A percentile compares a stretch with the other conserved stretches of the same genome.
Conservation (phyloP, 1,140 invertebrate genomes). For the Drosophila takahashii region DNA sequence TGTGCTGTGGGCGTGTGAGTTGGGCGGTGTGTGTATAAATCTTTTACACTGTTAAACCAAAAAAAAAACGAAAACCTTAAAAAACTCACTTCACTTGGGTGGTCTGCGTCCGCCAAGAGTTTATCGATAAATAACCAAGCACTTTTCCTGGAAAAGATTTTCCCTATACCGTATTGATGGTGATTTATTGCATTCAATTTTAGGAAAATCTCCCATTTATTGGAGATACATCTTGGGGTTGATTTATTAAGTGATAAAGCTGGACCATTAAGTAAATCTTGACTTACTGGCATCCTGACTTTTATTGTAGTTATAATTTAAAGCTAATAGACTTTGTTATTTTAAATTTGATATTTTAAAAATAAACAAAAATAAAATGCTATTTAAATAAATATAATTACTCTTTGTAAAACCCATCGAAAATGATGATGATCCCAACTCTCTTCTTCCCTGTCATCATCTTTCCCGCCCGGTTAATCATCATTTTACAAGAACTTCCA, state of each 20-base stretch:
- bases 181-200: constrained; percentile 3
- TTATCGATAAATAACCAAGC: constrained; percentile 45
- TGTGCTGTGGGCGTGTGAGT: constrained; percentile 2
- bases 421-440: not conserved
- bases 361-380: not conserved
- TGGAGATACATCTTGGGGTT: not conserved
- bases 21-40: constrained; percentile 21
- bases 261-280: not conserved
- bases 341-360: not conserved
- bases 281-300: not conserved
- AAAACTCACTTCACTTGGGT: constrained; percentile 20
- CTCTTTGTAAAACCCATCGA: not conserved
- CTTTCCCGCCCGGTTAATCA: constrained; percentile 23
- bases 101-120: constrained; percentile 19
- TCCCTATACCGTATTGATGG: not conserved
- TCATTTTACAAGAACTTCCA: constrained; percentile 3
- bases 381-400: no score
- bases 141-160: constrained; percentile 12
- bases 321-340: no score
- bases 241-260: not conserved
- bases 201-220: no score
- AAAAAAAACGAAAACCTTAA: constrained; percentile 3
- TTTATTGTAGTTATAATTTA: not conserved
- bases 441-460: constrained; percentile 1
- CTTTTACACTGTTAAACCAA: constrained; percentile 1